Conservation (phyloP, 2,888 invertebrate genomes). For the Dysmachus trigonus region DNA sequence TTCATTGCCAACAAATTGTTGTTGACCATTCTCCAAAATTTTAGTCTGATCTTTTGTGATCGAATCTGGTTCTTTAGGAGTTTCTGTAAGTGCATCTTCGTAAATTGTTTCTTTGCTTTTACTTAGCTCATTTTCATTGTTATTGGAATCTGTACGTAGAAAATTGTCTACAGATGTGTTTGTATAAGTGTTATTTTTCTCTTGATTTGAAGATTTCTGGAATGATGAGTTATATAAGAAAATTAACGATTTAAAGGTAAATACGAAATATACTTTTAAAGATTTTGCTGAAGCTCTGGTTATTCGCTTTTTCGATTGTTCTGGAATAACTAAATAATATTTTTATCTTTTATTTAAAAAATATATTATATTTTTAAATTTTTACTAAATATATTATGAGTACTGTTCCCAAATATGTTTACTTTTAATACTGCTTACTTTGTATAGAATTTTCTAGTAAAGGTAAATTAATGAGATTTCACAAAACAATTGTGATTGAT, state of each 20-base stretch:
- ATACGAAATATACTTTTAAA: neutral
- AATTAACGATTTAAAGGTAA: neutral
- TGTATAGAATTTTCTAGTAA: too few relatives aligned
- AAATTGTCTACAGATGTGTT: neutral
- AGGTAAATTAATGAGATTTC: too few relatives aligned
- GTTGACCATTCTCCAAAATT: neutral
- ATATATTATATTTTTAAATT: too few relatives aligned
- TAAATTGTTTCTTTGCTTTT: neutral
- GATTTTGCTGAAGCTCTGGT: neutral
- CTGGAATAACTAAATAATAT: neutral
- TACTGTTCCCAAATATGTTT: too few relatives aligned
- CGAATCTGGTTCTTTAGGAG: neutral
- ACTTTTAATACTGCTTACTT: too few relatives aligned
- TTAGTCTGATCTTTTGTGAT: neutral
- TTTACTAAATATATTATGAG: neutral
- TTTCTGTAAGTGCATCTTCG: neutral
- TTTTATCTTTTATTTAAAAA: neutral
- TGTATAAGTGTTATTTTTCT: neutral
- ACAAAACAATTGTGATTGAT: too few relatives aligned
- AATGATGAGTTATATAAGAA: neutral
- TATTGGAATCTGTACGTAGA: neutral
- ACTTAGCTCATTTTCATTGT: neutral
- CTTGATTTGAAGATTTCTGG: neutral
- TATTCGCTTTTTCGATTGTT: neutral
- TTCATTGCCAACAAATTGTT: neutral